Percentiles rank a stretch among this genome's conserved stretches.
These are phyloP conservation scores for Diaperis boleti DNA, from an alignment of 2,888 invertebrate genomes.

Conservation along the genomic window DNA sequence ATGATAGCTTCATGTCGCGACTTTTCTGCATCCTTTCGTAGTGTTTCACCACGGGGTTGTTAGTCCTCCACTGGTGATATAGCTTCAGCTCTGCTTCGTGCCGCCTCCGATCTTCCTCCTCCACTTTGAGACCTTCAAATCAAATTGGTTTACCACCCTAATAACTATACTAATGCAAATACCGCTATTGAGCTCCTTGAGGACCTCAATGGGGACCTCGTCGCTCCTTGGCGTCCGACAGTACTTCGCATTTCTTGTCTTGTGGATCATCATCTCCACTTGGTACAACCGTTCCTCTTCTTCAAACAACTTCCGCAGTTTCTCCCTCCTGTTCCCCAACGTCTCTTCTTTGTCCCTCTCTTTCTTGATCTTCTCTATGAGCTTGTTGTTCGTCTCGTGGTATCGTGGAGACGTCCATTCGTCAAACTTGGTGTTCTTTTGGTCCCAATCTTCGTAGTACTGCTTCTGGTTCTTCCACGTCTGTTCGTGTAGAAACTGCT, in stretches of 20 bases:
- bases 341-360: slow-evolving; percentile 64
- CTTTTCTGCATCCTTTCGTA: slow-evolving; percentile 71
- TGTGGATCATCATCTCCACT: slow-evolving; percentile 69
- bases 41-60: slow-evolving; percentile 73
- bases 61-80: slow-evolving; percentile 76
- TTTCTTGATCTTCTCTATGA: slow-evolving; percentile 60
- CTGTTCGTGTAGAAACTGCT: slow-evolving; percentile 57
- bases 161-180: slow-evolving; percentile 56
- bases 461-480: slow-evolving; percentile 60
- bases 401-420: slow-evolving; percentile 70
- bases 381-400: slow-evolving; percentile 67
- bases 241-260: slow-evolving; percentile 23
- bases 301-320: slow-evolving; percentile 70
- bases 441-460: slow-evolving; percentile 62
- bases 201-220: slow-evolving; percentile 67
- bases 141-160: not conserved
- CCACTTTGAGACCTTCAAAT: slow-evolving; percentile 67
- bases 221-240: not conserved
- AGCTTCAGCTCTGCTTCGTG: slow-evolving; percentile 76
- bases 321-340: slow-evolving; percentile 71
- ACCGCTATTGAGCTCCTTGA: slow-evolving; percentile 70
- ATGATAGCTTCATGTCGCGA: slow-evolving; percentile 74
- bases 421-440: slow-evolving; percentile 60
- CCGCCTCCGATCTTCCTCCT: slow-evolving; percentile 71
- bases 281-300: slow-evolving; percentile 72